phyloP scores from a whole-genome alignment of 2,888 invertebrate genomes.

The Himalopsyche tibetana region DNA sequence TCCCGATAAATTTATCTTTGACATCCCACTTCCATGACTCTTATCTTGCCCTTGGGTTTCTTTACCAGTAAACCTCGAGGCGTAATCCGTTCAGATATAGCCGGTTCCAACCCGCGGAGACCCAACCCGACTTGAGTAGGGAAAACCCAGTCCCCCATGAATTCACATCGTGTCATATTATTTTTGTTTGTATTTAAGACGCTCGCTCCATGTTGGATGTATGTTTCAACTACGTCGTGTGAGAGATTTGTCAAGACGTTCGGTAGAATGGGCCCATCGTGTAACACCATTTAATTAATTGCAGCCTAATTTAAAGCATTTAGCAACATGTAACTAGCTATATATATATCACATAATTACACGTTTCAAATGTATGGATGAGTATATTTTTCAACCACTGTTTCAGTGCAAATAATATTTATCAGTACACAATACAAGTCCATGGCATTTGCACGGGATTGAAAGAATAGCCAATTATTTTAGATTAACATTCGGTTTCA shows the following conservation, averaged over 20 bases:
- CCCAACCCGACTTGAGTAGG: constrained; percentile 9
- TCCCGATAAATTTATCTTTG: background rate
- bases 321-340: too few relatives aligned
- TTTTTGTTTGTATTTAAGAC: background rate
- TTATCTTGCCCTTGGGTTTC: background rate
- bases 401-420: too few relatives aligned
- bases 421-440: too few relatives aligned
- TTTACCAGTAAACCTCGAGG: background rate
- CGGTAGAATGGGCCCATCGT: background rate
- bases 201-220: background rate
- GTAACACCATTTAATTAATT: background rate
- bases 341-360: too few relatives aligned
- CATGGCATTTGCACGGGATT: too few relatives aligned
- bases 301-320: too few relatives aligned
- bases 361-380: too few relatives aligned
- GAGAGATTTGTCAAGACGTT: background rate
- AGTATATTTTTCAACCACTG: too few relatives aligned
- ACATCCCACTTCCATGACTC: background rate
- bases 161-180: constrained; percentile 11
- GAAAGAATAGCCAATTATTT: too few relatives aligned
- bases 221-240: background rate
- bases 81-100: constrained; percentile 5
- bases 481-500: too few relatives aligned
- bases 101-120: background rate
- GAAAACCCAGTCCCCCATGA: background rate